Base-by-base conservation (phyloP, 2,113 vertebrate genomes). In the Rhizomys pruinosus region DNA sequence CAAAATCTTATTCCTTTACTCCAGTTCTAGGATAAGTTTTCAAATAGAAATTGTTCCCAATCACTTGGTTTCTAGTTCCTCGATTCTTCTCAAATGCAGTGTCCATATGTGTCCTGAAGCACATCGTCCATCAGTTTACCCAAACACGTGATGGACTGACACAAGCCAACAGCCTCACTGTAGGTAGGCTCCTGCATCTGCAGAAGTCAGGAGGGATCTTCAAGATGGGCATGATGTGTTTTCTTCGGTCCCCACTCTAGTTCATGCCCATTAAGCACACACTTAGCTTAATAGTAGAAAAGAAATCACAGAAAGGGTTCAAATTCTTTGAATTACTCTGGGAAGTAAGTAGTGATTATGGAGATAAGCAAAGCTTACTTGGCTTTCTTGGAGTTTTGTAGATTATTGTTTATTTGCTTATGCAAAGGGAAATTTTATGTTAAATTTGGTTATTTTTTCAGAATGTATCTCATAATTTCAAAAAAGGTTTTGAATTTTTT, bases 61-160 rank as follows among this genome's bases (percentile, higher is more conserved):
- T 63, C 37, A 89, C 34, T 87, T 92, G 29, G 3, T 78, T 73
- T 39, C 73, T 72, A 13, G 39, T 13, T 44, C 78, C 87, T 32
- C 88, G 20, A 52, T 52, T 85, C 87, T 89, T 76, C 25, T 34
- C 34, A 73, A 80, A 73, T 73, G 55, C 29, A 81, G 2, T 74
- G 72, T 95, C 57, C 4, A 0, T 23, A 0, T 95, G 42, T 57
- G 37, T 89, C 76, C 77, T 84, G 25, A 82, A 88, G 57, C 61
- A 73, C 32, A 87, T 85, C 88, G 84, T 94, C 84, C 93, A 47
- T 93, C 69, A 84, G 39, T 59, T 87, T 37, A 90, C 47, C 66
- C 73, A 81, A 66, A 69, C 89, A 63, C 42, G 2, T 44, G 79
- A 61, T 55, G 16, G 37, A 64, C 39, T 73, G 55, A 76, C 64